Conservation (phyloP, 2,888 invertebrate species). For the Glaucopsyche alexis region DNA sequence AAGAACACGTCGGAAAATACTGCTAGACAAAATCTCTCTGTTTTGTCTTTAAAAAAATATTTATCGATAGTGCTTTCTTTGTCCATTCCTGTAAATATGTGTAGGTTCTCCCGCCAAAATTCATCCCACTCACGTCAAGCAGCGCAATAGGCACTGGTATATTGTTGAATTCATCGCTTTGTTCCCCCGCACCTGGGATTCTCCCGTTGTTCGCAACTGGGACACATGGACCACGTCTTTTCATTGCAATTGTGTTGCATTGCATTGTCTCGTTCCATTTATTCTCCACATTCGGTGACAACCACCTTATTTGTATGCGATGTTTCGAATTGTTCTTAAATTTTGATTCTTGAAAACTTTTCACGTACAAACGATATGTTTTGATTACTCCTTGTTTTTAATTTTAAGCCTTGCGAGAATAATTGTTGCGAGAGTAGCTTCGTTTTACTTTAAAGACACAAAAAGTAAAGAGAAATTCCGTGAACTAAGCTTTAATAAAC, state of each 20-base stretch:
- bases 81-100: neutral
- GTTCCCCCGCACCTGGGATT: conserved; percentile 62
- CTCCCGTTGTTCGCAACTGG: conserved; percentile 70
- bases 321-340: conserved; percentile 29
- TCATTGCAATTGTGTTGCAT: conserved; percentile 72
- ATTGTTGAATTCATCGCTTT: conserved; percentile 58
- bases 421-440: too few relatives aligned
- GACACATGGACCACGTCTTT: conserved; percentile 70
- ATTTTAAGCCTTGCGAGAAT: too few relatives aligned
- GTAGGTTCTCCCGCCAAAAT: conserved; percentile 36
- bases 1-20: neutral
- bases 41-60: conserved; percentile 3
- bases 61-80: conserved; percentile 11
- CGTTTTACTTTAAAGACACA: too few relatives aligned
- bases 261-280: conserved; percentile 72
- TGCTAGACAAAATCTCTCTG: neutral
- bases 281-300: conserved; percentile 50
- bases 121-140: conserved; percentile 46
- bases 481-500: too few relatives aligned
- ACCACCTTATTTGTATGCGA: conserved; percentile 46
- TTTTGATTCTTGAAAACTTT: conserved; percentile 1
- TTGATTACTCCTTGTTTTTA: too few relatives aligned
- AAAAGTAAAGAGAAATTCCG: too few relatives aligned
- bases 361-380: too few relatives aligned
- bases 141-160: conserved; percentile 45